Evolutionary conservation across 2,797 vertebrate genomes (phyloP), one percentile per base, ranked within the genome.

Genomic region (Halcyon badia): DNA sequence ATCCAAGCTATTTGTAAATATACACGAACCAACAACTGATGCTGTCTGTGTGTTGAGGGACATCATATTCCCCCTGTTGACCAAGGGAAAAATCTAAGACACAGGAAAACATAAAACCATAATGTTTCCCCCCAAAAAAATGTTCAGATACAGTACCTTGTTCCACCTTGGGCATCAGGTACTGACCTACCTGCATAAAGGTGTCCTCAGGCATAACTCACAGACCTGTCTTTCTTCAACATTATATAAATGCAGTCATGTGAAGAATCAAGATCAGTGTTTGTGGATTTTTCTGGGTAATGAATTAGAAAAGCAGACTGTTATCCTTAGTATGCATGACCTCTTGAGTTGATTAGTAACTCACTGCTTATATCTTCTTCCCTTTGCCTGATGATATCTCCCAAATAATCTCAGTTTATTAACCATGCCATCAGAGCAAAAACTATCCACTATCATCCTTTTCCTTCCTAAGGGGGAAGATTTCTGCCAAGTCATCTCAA

Each of bases 401-500:
- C 58, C 54, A 71, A 44, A 81, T 75, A 89, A 96, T 58, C 44
- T 75, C n/a, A 71, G 83, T 92, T 90, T 91, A 83, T 94, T 85
- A 83, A 69, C 51, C 65, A 61, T 83, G 57, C 41, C 82, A 87
- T 75, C 71, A 94, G 79, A 91, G 9, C 16, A 28, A 75, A 94
- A 89, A 78, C 48, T 61, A 76, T 58, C 39, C 30, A 6, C 49
- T 83, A 31, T 81, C 61, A 81, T 71, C 65, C 39, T 89, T 92
- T 81, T 70, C 82, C 79, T 86, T 94, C 89, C 89, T 85, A 54
- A 87, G 75, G 72, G 52, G 91, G 79, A 78, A 80, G 64, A 85
- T 49, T 90, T 92, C 89, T 80, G 78, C 61, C 46, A 89, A 94
- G 42, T 94, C 72, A 92, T 83, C 84, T 94, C 79, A 86, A 94